Evolutionary conservation across 1,140 invertebrate genomes (phyloP).

Genomic region (Nasonia longicornis): DNA sequence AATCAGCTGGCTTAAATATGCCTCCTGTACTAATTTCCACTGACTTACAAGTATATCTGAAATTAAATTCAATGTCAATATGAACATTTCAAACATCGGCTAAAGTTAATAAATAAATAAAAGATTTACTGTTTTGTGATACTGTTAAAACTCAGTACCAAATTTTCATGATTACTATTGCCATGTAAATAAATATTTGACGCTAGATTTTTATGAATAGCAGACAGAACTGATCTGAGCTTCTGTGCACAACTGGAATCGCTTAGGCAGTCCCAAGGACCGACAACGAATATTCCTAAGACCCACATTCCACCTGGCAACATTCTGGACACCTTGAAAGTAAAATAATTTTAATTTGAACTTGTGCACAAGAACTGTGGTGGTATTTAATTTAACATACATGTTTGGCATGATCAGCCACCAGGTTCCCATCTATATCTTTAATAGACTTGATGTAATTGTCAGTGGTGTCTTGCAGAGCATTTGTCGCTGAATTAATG

Average conservation of each 20-base stretch:
- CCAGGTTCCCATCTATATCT: conserved; percentile 73
- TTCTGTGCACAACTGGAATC: conserved; percentile 65
- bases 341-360: conserved; percentile 35
- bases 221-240: conserved; percentile 71
- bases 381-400: conserved; percentile 54
- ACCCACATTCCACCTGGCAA: conserved; percentile 85
- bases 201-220: conserved; percentile 71
- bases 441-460: conserved; percentile 62
- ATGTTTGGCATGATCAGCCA: conserved; percentile 79
- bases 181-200: conserved; percentile 73
- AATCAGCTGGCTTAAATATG: conserved; percentile 72
- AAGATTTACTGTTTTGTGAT: conserved; percentile 64
- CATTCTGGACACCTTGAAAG: conserved; percentile 79
- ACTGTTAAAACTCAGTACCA: conserved; percentile 70
- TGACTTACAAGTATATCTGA: conserved; percentile 63
- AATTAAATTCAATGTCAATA: conserved; percentile 56
- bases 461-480: conserved; percentile 49
- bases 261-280: conserved; percentile 75
- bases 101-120: conserved; percentile 58
- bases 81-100: not conserved
- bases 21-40: conserved; percentile 54
- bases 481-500: conserved; percentile 49
- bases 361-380: conserved; percentile 31
- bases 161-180: conserved; percentile 66
- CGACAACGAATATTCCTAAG: conserved; percentile 74